Evolutionary conservation across 2,888 invertebrate species (phyloP).

Genomic region (Chymomyza caudatula): DNA sequence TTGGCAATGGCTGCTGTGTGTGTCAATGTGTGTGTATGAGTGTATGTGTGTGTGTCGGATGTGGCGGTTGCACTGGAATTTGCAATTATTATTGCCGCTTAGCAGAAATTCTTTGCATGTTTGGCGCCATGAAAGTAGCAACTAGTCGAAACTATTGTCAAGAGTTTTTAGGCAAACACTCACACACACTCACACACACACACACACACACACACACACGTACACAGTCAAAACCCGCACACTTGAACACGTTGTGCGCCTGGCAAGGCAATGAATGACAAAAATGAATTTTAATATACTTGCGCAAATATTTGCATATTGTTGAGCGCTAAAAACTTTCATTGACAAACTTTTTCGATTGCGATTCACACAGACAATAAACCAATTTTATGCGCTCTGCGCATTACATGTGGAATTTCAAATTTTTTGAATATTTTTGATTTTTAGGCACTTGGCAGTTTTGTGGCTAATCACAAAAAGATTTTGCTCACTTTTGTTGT

Average conservation of each 20-base stretch:
- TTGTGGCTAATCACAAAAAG: background rate
- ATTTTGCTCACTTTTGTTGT: background rate
- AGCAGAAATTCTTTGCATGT: conserved; percentile 62
- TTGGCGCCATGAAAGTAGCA: conserved; percentile 57
- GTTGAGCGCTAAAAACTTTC: conserved; percentile 62
- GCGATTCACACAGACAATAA: conserved; percentile 38
- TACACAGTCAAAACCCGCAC: background rate
- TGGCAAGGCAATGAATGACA: conserved; percentile 57
- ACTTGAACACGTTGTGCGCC: conserved; percentile 4
- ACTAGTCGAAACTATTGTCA: conserved; percentile 66
- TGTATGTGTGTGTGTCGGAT: background rate
- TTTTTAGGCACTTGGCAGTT: background rate
- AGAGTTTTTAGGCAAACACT: conserved; percentile 53
- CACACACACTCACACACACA: conserved; percentile 14
- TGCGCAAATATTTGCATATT: conserved; percentile 68
- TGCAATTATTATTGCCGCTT: conserved; percentile 69
- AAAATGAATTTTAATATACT: conserved; percentile 72
- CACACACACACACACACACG: conserved; percentile 7
- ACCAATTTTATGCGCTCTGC: conserved; percentile 52
- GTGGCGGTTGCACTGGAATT: conserved; percentile 60
- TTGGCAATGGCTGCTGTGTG: conserved; percentile 32
- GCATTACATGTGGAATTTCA: conserved; percentile 42
- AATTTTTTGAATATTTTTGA: conserved; percentile 10
- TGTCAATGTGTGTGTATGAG: conserved; percentile 14
- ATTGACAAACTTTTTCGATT: conserved; percentile 42